Percentiles rank a stretch among this genome's conserved stretches.
Evolutionary conservation across 2,797 vertebrate species (phyloP).

Genomic region (Pantherophis alleghaniensis): DNA sequence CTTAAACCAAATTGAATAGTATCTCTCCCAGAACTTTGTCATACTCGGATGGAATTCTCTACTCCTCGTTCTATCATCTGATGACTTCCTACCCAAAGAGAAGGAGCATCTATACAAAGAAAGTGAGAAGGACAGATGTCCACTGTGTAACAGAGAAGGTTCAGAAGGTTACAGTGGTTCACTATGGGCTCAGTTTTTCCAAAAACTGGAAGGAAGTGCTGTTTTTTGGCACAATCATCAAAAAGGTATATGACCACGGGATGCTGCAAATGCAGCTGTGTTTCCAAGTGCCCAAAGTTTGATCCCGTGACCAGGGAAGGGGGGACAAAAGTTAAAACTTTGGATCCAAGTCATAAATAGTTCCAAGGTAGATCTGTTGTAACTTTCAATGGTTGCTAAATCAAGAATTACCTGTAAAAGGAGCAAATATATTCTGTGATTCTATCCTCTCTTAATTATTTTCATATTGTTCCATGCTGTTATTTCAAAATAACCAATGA

Average conservation of each 20-base stretch:
- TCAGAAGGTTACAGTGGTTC: not conserved
- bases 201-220: not conserved
- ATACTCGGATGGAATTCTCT: not conserved
- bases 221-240: not conserved
- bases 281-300: not conserved
- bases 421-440: not conserved
- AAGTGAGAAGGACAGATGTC: not conserved
- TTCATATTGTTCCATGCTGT: not conserved
- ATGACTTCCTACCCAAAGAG: not conserved
- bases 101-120: not conserved
- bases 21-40: not conserved
- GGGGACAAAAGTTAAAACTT: not conserved
- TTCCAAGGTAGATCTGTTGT: not conserved
- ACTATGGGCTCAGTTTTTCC: not conserved
- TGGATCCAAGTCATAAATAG: not conserved
- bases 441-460: slow-evolving; percentile 8
- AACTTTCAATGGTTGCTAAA: not conserved
- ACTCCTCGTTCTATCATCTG: not conserved
- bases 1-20: not conserved
- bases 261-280: not conserved
- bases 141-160: not conserved
- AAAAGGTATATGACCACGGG: not conserved
- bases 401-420: not conserved
- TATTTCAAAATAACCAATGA: not conserved
- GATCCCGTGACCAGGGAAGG: not conserved